A percentile compares a stretch with the other conserved stretches of the same genome.
Evolutionary conservation across 2,113 vertebrate species (phyloP).

Genomic region (Globicephala melas): DNA sequence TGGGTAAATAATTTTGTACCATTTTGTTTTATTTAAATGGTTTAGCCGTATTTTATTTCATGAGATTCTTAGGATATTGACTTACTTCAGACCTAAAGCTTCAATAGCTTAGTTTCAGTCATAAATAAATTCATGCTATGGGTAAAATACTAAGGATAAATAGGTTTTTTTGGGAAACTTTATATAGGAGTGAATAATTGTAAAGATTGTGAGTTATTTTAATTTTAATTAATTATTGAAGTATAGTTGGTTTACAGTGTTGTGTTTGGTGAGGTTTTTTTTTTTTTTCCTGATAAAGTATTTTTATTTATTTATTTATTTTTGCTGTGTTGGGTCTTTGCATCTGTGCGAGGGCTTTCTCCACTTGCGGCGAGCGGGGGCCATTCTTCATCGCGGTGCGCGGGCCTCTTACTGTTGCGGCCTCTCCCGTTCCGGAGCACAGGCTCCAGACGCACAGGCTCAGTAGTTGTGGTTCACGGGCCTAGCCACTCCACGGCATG

Average conservation of each 20-base stretch:
- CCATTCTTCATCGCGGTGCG: too few relatives aligned
- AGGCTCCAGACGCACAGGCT: too few relatives aligned
- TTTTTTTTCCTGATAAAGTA: too few relatives aligned
- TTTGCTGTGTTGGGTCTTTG: too few relatives aligned
- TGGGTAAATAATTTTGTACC: not conserved
- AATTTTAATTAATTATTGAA: not conserved
- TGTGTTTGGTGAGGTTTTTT: not conserved
- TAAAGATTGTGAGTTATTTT: not conserved
- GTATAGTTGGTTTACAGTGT: not conserved
- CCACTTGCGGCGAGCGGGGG: too few relatives aligned
- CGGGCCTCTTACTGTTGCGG: too few relatives aligned
- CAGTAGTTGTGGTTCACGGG: too few relatives aligned
- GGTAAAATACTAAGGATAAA: not conserved
- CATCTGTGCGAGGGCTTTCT: too few relatives aligned
- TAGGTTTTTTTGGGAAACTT: not conserved
- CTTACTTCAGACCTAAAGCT: not conserved
- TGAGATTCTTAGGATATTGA: not conserved
- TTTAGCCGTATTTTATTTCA: not conserved
- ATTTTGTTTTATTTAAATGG: not conserved
- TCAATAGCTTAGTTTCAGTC: not conserved
- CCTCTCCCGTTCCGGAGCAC: too few relatives aligned
- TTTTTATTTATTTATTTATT: too few relatives aligned
- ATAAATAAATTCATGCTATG: not conserved
- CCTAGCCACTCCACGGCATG: too few relatives aligned
- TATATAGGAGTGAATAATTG: not conserved